A percentile compares a stretch with the other conserved stretches of the same genome.
Evolutionary conservation across 2,113 vertebrate species (phyloP).

Genomic region (Atractosteus spatula): DNA sequence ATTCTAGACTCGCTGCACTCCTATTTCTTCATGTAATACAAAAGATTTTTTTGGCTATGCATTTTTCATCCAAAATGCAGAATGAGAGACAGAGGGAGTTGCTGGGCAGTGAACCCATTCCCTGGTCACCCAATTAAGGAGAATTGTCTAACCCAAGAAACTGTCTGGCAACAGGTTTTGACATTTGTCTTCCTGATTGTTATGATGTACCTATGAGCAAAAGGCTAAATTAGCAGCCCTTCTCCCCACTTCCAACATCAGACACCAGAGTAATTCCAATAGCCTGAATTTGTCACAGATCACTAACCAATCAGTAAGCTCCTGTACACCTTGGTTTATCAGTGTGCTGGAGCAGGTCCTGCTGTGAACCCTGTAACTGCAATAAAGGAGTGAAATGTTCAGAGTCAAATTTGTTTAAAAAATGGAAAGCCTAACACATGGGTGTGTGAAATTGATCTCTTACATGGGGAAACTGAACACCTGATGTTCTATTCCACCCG

Average conservation of each 20-base stretch:
- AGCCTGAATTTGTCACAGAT: constrained; percentile 51
- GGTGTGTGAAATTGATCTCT: neutral
- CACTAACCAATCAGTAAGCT: constrained; percentile 39
- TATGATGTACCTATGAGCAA: constrained; percentile 68
- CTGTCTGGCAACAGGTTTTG: constrained; percentile 72
- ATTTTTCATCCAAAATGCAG: neutral
- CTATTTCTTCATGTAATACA: no score
- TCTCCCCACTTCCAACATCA: constrained; percentile 45
- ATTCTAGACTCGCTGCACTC: no score
- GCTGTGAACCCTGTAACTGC: constrained; percentile 8
- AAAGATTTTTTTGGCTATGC: neutral
- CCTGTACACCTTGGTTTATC: constrained; percentile 31
- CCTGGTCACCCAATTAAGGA: constrained; percentile 78
- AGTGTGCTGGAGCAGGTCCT: neutral
- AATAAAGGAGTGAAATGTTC: constrained; percentile 5
- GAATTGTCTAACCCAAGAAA: constrained; percentile 70
- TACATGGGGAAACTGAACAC: constrained; percentile 2
- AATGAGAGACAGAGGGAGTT: constrained; percentile 32
- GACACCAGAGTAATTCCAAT: constrained; percentile 48
- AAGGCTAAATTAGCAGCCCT: constrained; percentile 72
- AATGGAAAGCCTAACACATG: neutral
- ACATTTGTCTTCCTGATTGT: constrained; percentile 75
- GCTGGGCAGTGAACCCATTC: constrained; percentile 68
- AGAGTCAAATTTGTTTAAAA: neutral
- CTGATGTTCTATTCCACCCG: neutral